A percentile compares a stretch with the other conserved stretches of the same genome.
These are phyloP conservation scores for Oncorhynchus kisutch DNA, from an alignment of 2,113 vertebrate genomes.

Conservation along the genomic window DNA sequence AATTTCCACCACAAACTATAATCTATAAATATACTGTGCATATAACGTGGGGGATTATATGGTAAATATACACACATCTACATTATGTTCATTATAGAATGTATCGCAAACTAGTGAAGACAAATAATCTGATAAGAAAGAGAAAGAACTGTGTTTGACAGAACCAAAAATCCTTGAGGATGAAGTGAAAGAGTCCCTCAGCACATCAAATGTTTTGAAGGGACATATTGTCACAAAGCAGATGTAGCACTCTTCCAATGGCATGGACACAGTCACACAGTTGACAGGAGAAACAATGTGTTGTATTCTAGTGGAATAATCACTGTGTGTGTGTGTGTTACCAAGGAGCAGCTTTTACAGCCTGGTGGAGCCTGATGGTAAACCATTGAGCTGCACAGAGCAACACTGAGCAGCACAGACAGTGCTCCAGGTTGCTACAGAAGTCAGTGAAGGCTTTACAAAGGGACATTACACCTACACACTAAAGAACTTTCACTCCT, in stretches of 20 bases:
- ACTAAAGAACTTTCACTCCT: conserved; percentile 65
- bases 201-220: too few species aligned
- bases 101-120: too few species aligned
- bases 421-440: conserved; percentile 55
- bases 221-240: neutral
- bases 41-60: too few species aligned
- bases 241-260: neutral
- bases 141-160: neutral
- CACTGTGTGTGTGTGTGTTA: neutral
- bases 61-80: too few species aligned
- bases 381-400: neutral
- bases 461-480: conserved; percentile 72
- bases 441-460: conserved; percentile 64
- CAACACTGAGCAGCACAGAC: neutral
- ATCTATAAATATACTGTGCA: too few species aligned
- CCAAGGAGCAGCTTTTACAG: neutral
- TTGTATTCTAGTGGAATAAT: too few species aligned
- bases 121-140: too few species aligned
- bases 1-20: too few species aligned
- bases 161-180: neutral
- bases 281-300: too few species aligned
- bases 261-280: neutral
- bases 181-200: neutral
- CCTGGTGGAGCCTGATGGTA: neutral
- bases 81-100: too few species aligned